phyloP scores from a whole-genome alignment of 64 coral and sea anemone species.

The Montipora foliosa region DNA sequence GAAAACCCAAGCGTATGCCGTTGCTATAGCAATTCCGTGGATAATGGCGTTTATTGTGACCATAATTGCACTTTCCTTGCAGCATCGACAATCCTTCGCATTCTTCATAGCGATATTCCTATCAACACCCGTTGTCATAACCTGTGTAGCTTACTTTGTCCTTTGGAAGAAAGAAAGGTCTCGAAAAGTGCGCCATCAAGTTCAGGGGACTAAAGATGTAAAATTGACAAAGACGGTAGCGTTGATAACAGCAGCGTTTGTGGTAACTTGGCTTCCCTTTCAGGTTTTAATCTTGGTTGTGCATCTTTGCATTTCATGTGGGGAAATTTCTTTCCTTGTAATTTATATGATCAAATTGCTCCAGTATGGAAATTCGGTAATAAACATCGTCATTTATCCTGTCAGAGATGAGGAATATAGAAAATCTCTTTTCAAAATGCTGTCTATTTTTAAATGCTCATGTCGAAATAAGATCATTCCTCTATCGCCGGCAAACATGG shows the following conservation, averaged over 20 bases:
- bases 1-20: not conserved
- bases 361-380: not conserved
- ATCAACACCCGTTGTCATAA: not conserved
- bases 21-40: not conserved
- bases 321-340: not conserved
- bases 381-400: not conserved
- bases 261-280: not conserved
- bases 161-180: slow-evolving; percentile 9
- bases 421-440: not conserved
- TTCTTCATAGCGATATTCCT: not conserved
- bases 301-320: not conserved
- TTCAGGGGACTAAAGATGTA: not conserved
- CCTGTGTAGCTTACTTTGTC: not conserved
- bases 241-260: not conserved
- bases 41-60: not conserved
- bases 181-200: not conserved
- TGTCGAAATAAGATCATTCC: too few relatives aligned
- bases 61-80: too few relatives aligned
- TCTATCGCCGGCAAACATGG: too few relatives aligned
- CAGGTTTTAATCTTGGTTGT: not conserved
- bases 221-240: not conserved
- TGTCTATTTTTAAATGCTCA: not conserved
- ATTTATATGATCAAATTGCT: not conserved
- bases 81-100: not conserved
- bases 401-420: not conserved